phyloP scores from a whole-genome alignment of 2,113 vertebrate genomes.

The Neopipo cinnamomea region DNA sequence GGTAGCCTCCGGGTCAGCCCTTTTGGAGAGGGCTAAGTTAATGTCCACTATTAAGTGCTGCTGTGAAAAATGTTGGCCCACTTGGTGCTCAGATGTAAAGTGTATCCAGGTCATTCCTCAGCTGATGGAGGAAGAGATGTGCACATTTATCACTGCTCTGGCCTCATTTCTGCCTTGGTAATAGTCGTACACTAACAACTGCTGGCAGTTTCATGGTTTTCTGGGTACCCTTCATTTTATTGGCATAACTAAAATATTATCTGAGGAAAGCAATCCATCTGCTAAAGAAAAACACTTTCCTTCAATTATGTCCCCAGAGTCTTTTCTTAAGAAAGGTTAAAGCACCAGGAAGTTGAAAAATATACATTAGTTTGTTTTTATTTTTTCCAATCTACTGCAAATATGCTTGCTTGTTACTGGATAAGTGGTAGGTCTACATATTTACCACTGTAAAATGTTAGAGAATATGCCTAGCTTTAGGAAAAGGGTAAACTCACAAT shows the following conservation, averaged over 20 bases:
- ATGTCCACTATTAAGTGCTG: constrained; percentile 90
- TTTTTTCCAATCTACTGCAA: constrained; percentile 54
- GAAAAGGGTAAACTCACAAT: constrained; percentile 10
- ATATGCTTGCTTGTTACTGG: neutral
- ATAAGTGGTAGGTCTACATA: neutral
- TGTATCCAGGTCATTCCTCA: constrained; percentile 92
- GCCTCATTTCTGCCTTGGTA: constrained; percentile 93
- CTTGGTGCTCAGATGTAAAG: constrained; percentile 84
- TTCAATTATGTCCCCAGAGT: constrained; percentile 69
- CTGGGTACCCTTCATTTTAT: constrained; percentile 82
- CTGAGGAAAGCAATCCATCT: constrained; percentile 73
- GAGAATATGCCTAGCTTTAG: neutral
- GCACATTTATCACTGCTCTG: constrained; percentile 92
- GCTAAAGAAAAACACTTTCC: constrained; percentile 75
- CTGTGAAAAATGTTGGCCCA: constrained; percentile 93
- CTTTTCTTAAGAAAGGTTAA: constrained; percentile 74
- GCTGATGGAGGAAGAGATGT: constrained; percentile 83
- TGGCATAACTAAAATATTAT: constrained; percentile 80
- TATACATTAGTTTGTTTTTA: constrained; percentile 69
- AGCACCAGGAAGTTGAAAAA: constrained; percentile 67
- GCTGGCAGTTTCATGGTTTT: constrained; percentile 80
- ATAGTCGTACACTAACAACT: constrained; percentile 88
- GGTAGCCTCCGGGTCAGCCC: constrained; percentile 77
- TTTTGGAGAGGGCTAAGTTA: constrained; percentile 82
- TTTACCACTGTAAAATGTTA: constrained; percentile 28